Conservation (phyloP, 2,888 invertebrate species). For the Drosophila melanosoma region DNA sequence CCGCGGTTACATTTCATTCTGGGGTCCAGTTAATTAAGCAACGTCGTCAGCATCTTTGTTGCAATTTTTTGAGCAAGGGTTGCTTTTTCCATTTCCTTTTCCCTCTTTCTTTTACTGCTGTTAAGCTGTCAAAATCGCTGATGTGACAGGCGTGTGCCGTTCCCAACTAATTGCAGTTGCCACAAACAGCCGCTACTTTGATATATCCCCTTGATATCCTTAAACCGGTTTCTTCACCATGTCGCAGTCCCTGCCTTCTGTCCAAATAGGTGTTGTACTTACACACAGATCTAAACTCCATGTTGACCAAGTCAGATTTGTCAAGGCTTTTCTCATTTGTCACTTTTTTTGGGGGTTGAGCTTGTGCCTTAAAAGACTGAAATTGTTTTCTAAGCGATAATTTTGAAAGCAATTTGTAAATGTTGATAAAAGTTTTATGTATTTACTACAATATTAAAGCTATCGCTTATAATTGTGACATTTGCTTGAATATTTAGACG, state of each 20-base stretch:
- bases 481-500: background rate
- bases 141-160: constrained; percentile 70
- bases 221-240: constrained; percentile 48
- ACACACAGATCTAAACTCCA: background rate
- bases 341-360: constrained; percentile 12
- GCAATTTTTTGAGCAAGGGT: constrained; percentile 65
- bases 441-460: background rate
- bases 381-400: constrained; percentile 25
- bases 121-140: constrained; percentile 69
- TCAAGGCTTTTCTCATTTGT: constrained; percentile 7
- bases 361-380: constrained; percentile 10
- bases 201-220: constrained; percentile 19
- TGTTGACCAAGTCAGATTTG: constrained; percentile 16
- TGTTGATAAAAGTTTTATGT: background rate
- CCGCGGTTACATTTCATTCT: constrained; percentile 17
- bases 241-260: constrained; percentile 22
- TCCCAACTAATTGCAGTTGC: constrained; percentile 74
- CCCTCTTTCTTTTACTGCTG: constrained; percentile 9
- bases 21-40: constrained; percentile 70
- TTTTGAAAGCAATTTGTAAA: constrained; percentile 10
- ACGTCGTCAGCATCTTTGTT: constrained; percentile 67
- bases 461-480: background rate
- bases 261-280: constrained; percentile 32
- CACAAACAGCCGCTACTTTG: constrained; percentile 29
- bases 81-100: constrained; percentile 31